Base-by-base conservation (phyloP, 2,888 invertebrate species). In the Drosophila kanekoi region DNA sequence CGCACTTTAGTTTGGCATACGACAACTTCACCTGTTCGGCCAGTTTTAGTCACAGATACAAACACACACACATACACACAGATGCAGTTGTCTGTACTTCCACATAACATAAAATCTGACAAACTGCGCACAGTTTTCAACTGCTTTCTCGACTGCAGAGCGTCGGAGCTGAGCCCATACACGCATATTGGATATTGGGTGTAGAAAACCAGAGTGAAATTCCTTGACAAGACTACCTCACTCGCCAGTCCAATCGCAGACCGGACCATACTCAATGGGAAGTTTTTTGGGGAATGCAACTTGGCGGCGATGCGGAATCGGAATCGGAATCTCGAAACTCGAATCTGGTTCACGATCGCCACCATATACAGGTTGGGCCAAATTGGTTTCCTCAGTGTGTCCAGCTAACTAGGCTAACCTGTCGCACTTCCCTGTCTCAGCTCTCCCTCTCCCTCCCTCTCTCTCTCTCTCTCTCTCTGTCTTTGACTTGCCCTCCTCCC, bases 181-280 rank as follows among this genome's bases (percentile, higher is more conserved):
- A 59, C 47, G 53, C 58, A 49, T 56, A 18, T 59, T 41, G 53
- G 20, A 23, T 53, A 43, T 53, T 41, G 70, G 33, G 37, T 40
- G 72, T 51, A 51, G 54, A 77, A 77, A 78, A 70, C 77, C 75
- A 75, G 77, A 77, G 77, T 77, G 77, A 77, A 77, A 77, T 77
- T 77, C 77, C 77, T 71, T 57, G 63, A 57, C 47, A 47, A 57
- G 59, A 37, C 73, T 45, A 43, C 51, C 49, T 53, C 37, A 37
- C 23, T 2, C 20, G 28, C 35, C 18, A 43, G 16, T 16, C 18
- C 33, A 20, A 14, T 16, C n/a, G 35, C 47, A 16, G 59, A 33
- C 53, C 49, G 63, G 64, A 72, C 64, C 69, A 63, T 51, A 64
- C 65, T 72, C 65, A 54, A 70, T 64, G 64, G 56, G 41, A 40